Percentiles rank a stretch among this genome's conserved stretches.
phyloP scores from a whole-genome alignment of 23 tunicate genomes.

The Botrylloides violaceus region DNA sequence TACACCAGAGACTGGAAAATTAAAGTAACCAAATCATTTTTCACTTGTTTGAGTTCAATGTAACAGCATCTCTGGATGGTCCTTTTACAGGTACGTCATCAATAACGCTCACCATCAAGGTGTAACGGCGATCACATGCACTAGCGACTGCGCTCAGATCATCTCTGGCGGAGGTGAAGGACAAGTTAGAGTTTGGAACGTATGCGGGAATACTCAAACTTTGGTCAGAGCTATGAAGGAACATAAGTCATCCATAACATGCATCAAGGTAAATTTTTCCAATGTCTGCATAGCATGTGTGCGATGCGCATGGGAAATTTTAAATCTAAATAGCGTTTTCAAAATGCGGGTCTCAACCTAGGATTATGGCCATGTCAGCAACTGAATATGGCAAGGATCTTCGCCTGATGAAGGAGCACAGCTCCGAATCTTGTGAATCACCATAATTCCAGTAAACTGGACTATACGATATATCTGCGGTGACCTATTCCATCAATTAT shows the following conservation, averaged over 20 bases:
- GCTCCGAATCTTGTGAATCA: too few relatives aligned
- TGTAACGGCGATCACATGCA: slow-evolving; percentile 79
- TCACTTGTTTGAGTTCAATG: neutral
- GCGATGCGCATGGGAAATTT: too few relatives aligned
- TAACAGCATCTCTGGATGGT: neutral
- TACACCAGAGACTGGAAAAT: slow-evolving; percentile 78
- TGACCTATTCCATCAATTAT: too few relatives aligned
- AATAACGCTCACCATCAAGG: slow-evolving; percentile 79
- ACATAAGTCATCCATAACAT: slow-evolving; percentile 73
- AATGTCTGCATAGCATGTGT: too few relatives aligned
- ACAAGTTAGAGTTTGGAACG: slow-evolving; percentile 35
- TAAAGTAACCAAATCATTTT: slow-evolving; percentile 4
- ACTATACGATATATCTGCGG: too few relatives aligned
- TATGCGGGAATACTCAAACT: slow-evolving; percentile 13
- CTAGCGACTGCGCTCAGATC: slow-evolving; percentile 47
- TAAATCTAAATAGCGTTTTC: too few relatives aligned
- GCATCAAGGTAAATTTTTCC: slow-evolving; percentile 95
- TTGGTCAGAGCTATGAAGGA: slow-evolving; percentile 84
- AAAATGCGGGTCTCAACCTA: too few relatives aligned
- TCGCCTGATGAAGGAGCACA: too few relatives aligned
- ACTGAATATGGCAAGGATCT: too few relatives aligned
- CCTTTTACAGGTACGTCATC: slow-evolving; percentile 42
- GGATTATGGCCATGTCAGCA: too few relatives aligned
- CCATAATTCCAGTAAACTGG: too few relatives aligned
- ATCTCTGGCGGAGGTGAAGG: slow-evolving; percentile 97